Conservation (phyloP, 2,888 invertebrate genomes). For the Chrysomela aeneicollis region DNA sequence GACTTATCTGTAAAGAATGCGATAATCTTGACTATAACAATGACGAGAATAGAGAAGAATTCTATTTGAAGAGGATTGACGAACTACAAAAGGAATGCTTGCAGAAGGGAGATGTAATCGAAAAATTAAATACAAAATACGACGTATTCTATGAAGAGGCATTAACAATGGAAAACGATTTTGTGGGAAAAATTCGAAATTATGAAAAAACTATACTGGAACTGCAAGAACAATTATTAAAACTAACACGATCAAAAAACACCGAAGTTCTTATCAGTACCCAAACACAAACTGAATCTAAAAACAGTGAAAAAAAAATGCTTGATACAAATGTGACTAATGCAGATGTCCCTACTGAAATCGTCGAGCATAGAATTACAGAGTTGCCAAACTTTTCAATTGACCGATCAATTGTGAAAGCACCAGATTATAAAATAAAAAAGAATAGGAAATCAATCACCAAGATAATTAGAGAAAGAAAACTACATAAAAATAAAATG, state of each 20-base stretch:
- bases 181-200: neutral
- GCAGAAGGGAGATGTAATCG: neutral
- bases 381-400: no score
- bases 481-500: no score
- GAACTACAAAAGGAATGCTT: neutral
- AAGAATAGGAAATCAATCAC: no score
- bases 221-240: neutral
- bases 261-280: constrained; percentile 3
- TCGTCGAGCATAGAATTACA: no score
- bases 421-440: no score
- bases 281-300: constrained; percentile 1
- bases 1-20: no score
- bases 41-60: neutral
- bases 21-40: neutral
- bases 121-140: neutral
- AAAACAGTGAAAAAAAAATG: no score
- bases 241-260: neutral
- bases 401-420: no score
- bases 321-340: no score
- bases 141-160: constrained; percentile 1
- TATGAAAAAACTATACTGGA: constrained; percentile 3
- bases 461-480: no score
- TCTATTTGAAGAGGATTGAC: neutral
- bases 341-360: no score
- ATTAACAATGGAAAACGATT: constrained; percentile 3